phyloP scores from a whole-genome alignment of 2,113 vertebrate genomes.

The Syrmaticus mikado region DNA sequence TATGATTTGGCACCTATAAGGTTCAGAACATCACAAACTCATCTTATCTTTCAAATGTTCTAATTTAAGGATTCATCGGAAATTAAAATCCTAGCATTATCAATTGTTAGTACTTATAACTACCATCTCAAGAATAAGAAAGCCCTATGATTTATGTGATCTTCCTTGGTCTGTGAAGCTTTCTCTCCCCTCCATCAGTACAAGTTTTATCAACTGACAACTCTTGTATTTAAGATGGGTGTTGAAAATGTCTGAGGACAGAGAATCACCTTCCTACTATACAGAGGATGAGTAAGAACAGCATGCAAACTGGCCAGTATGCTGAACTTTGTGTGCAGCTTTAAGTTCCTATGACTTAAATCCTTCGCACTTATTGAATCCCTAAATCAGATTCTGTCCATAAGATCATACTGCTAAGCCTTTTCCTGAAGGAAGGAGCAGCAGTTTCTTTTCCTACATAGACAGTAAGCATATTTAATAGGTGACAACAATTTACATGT shows the following conservation, averaged over 20 bases:
- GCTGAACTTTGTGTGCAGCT: background rate
- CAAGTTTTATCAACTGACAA: background rate
- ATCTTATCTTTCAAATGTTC: background rate
- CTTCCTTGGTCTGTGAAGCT: background rate
- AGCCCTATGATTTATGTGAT: fast-evolving
- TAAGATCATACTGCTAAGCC: background rate
- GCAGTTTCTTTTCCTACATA: background rate
- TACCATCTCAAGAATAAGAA: background rate
- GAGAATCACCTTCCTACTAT: background rate
- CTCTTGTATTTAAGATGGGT: background rate
- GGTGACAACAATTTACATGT: background rate
- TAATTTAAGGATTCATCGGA: background rate
- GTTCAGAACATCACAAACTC: background rate
- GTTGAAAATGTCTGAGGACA: background rate
- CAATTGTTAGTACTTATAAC: background rate
- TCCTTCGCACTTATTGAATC: background rate
- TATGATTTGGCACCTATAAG: background rate
- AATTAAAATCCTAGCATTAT: background rate
- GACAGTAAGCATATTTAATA: background rate
- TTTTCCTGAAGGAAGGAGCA: background rate
- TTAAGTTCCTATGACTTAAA: background rate
- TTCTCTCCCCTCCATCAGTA: background rate
- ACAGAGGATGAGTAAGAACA: background rate
- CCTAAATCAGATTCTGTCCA: background rate
- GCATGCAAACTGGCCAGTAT: background rate